Evolutionary conservation across 2,888 invertebrate genomes (phyloP), one percentile per base, ranked within the genome.

Genomic region (Furcula furcula): DNA sequence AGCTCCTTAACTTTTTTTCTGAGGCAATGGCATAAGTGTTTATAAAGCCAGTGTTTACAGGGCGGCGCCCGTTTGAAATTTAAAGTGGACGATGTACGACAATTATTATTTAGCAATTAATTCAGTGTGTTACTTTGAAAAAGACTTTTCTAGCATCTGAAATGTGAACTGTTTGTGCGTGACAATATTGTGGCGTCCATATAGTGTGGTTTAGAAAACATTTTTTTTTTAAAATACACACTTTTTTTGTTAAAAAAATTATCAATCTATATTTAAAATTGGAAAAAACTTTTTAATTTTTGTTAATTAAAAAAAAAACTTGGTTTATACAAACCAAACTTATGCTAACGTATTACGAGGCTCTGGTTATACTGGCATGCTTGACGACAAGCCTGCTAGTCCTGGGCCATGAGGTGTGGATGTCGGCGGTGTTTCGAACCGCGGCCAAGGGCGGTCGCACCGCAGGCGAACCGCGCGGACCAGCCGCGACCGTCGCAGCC

Each of bases 381-480:
- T 68, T 82, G 57, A 76, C 76, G 33, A 76, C 74, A 35, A 66
- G 80, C 28, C 51, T 81, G 36, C 59, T 75, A 34, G 80, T 75
- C 46, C 61, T 81, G 40, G 63, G 77, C 50, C 69, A 81, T 80
- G 84, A 81, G 78, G 76, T 81, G 84, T 72, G 81, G 83, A 36
- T 76, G 77, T 58, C 79, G 77, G 46, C 74, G 70, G 36, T 77
- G 77, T 65, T 73, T 64, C 79, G 74, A 79, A 66, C 80, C 79
- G 52, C 75, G 70, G 36, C 63, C 75, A 39, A 65, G 66, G 42
- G 65, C 61, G 51, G 67, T 61, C 54, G 68, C 67, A 45, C 66
- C 65, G 50, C 63, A 48, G 43, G 42, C 48, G 31, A 60, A 38
- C 42, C 61, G 50, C 20, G 46, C 54, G 9, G 39, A 40, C 30